Evolutionary conservation across 2,113 vertebrate genomes (phyloP).

Genomic region (Saccopteryx bilineata): DNA sequence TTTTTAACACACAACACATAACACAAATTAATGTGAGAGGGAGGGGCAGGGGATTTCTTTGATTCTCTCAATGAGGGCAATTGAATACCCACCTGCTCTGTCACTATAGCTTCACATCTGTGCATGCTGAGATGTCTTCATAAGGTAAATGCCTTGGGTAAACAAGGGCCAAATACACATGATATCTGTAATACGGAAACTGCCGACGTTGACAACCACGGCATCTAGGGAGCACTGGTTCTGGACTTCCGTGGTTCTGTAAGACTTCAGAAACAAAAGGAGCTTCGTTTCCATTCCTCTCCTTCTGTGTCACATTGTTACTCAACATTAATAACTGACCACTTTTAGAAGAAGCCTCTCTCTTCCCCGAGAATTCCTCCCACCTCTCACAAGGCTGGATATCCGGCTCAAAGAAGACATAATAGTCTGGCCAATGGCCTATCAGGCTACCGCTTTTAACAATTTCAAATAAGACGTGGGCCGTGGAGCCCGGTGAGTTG

Average conservation of each 20-base stretch:
- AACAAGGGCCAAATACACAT: background rate
- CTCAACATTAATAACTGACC: background rate
- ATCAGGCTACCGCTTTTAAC: background rate
- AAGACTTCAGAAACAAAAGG: background rate
- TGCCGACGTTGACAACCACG: background rate
- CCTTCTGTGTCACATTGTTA: background rate
- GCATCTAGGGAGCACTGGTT: background rate
- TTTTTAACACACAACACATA: background rate
- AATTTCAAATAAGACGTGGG: background rate
- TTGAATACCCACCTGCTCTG: background rate
- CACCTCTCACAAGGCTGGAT: background rate
- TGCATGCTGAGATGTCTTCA: background rate
- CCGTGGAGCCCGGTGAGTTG: background rate
- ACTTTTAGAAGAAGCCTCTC: background rate
- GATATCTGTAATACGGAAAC: background rate
- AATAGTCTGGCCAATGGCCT: background rate
- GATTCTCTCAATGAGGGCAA: conserved; percentile 2
- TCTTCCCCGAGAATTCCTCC: background rate
- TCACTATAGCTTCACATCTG: background rate
- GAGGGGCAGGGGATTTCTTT: background rate
- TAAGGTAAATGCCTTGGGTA: background rate
- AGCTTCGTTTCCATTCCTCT: background rate
- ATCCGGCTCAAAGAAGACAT: background rate
- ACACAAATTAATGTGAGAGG: background rate
- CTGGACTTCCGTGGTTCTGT: background rate